These are phyloP conservation scores for Epiblema foenella DNA, from an alignment of 2,888 invertebrate genomes.

Conservation along the genomic window DNA sequence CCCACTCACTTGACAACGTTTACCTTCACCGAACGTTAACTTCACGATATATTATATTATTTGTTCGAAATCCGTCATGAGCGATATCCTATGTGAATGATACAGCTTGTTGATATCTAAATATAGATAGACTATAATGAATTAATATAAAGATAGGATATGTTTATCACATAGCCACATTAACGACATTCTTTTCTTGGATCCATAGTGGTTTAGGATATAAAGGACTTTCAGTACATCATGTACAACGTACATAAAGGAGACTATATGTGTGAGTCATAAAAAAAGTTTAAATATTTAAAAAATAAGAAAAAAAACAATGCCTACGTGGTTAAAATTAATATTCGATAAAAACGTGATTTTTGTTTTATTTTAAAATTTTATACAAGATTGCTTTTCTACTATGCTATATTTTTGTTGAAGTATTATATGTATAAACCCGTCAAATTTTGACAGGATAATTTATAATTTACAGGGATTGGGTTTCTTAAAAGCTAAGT, in stretches of 20 bases:
- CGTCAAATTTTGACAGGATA: not conserved
- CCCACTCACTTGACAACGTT: too few relatives aligned
- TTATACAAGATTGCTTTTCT: not conserved
- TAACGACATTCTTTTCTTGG: not conserved
- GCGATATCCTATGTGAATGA: not conserved
- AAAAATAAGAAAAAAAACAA: slow-evolving; percentile 29
- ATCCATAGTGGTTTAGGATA: slow-evolving; percentile 13
- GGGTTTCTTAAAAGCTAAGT: slow-evolving; percentile 17
- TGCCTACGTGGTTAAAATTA: not conserved
- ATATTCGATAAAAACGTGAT: not conserved
- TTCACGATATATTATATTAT: too few relatives aligned
- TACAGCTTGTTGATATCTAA: slow-evolving; percentile 4
- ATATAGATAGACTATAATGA: too few relatives aligned
- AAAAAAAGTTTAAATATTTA: slow-evolving; percentile 39
- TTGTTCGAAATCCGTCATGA: too few relatives aligned
- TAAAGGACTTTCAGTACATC: slow-evolving; percentile 26
- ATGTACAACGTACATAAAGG: slow-evolving; percentile 43
- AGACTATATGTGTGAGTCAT: slow-evolving; percentile 31
- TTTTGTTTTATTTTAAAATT: not conserved
- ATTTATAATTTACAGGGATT: slow-evolving; percentile 7
- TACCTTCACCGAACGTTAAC: too few relatives aligned
- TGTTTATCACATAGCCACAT: slow-evolving; percentile 1
- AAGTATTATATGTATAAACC: slow-evolving; percentile 5
- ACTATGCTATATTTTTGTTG: not conserved
- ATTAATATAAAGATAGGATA: too few relatives aligned